Percentiles rank a stretch among this genome's conserved stretches.
Conservation (phyloP, 2,888 invertebrate genomes). For the Megalurothrips usitatus region DNA sequence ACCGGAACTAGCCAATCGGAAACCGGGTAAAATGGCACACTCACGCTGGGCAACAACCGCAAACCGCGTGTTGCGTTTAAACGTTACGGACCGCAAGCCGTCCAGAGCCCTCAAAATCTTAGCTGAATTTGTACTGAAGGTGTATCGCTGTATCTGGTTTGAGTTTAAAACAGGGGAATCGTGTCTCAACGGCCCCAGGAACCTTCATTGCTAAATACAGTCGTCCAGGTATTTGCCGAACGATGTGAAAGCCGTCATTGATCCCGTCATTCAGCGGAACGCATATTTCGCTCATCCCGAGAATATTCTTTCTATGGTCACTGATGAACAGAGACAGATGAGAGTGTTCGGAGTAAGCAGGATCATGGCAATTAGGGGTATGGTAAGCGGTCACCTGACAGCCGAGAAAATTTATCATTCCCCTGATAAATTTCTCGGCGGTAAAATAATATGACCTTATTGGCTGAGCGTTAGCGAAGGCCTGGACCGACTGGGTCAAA, state of each 20-base stretch:
- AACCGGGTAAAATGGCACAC: background rate
- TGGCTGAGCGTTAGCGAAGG: no score
- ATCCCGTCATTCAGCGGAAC: background rate
- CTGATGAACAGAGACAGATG: background rate
- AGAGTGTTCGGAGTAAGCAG: no score
- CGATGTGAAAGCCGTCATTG: background rate
- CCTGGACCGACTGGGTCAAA: no score
- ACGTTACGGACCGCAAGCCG: background rate
- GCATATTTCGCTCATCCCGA: background rate
- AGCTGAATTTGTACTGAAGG: background rate
- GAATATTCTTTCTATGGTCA: background rate
- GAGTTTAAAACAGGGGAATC: background rate
- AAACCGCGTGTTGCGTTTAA: background rate
- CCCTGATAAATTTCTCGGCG: no score
- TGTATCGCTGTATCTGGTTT: background rate
- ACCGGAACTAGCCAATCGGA: background rate
- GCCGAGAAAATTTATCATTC: no score
- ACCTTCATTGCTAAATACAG: background rate
- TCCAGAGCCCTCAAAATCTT: background rate
- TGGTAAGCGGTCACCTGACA: background rate
- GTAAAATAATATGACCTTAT: no score
- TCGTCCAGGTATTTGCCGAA: background rate
- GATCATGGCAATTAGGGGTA: constrained; percentile 20
- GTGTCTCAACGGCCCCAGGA: background rate
- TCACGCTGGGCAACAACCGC: background rate